Base-by-base conservation (phyloP, 2,888 invertebrate species). In the Thera britannica region DNA sequence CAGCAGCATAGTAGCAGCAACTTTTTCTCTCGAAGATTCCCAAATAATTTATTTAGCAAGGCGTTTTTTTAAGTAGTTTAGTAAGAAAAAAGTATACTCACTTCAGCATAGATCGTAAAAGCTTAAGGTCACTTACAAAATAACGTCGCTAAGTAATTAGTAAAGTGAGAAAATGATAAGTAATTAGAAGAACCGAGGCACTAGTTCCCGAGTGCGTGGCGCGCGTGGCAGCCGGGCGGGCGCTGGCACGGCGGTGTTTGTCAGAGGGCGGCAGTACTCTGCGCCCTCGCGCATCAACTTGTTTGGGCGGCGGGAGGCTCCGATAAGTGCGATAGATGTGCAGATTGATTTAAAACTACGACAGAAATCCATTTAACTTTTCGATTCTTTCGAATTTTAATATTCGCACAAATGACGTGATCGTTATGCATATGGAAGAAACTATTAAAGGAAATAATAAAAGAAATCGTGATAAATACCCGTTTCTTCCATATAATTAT, bases 251-350 rank as follows among this genome's bases (percentile, higher is more conserved):
- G 75, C 84, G 70, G 62, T 75, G 73, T 77, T 79, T 77, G 72
- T 65, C 75, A 79, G 76, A 78, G 83, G 84, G 83, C 84, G 84
- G 79, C 75, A 81, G 77, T 77, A 78, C 80, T 87, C 84, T 87
- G 85, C 71, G 83, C 71, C 79, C 63, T 66, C 56, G 61, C 52
- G 55, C 64, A 38, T 35, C 58, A 23, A 35, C 49, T 36, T 58
- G 62, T 51, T 67, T 67, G 61, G 67, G 70, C 62, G 65, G 58
- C 44, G 63, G 66, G 66, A 58, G 60, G 66, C 60, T 63, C 62
- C 23, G 52, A 2, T 51, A 12, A 54, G 35, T 11, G 38, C 23
- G 35, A 57, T 55, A 56, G 51, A 57, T 63, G 55, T 35, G 49
- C 51, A 51, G 36, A 38, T 46, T 46, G 9, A 46, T 46, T 46